Evolutionary conservation across 2,888 invertebrate species (phyloP).

Genomic region (Emmelina monodactyla): DNA sequence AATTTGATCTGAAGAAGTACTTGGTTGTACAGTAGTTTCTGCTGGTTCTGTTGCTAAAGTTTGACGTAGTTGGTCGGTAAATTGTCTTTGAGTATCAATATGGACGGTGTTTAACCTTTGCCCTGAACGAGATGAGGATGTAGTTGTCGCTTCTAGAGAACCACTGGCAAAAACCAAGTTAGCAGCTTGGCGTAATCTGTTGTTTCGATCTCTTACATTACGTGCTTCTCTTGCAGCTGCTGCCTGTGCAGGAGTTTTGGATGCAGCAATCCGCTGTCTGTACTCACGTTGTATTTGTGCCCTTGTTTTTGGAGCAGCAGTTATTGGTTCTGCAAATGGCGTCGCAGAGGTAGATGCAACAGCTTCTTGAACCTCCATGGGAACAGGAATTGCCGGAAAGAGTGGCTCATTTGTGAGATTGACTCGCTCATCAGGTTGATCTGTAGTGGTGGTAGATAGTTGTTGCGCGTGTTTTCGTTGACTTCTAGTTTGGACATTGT

Average conservation of each 20-base stretch:
- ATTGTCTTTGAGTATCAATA: constrained; percentile 6
- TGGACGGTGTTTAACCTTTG: constrained; percentile 6
- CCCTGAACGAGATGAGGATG: constrained; percentile 17
- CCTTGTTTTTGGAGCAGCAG: constrained; percentile 3
- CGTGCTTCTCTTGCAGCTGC: constrained; percentile 17
- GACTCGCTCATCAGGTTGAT: too few species aligned
- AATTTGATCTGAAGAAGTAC: constrained; percentile 16
- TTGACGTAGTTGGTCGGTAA: too few species aligned
- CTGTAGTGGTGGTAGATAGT: too few species aligned
- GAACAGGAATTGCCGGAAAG: too few species aligned
- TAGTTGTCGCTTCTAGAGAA: constrained; percentile 14
- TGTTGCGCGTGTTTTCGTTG: too few species aligned
- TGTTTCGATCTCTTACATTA: constrained; percentile 18
- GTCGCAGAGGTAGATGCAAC: too few species aligned
- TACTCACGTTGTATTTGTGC: constrained; percentile 20
- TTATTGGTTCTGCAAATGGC: too few species aligned
- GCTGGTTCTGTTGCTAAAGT: too few species aligned
- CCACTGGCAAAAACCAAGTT: constrained; percentile 16
- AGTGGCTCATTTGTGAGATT: too few species aligned
- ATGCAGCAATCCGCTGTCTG: too few species aligned
- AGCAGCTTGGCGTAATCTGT: constrained; percentile 20
- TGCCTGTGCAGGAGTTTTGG: constrained; percentile 19
- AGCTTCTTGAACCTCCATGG: too few species aligned
- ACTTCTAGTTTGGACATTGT: constrained; percentile 15
- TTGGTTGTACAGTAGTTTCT: constrained; percentile 14